Base-by-base conservation (phyloP, 2,888 invertebrate genomes). In the Eueremaeus valkanovi region DNA sequence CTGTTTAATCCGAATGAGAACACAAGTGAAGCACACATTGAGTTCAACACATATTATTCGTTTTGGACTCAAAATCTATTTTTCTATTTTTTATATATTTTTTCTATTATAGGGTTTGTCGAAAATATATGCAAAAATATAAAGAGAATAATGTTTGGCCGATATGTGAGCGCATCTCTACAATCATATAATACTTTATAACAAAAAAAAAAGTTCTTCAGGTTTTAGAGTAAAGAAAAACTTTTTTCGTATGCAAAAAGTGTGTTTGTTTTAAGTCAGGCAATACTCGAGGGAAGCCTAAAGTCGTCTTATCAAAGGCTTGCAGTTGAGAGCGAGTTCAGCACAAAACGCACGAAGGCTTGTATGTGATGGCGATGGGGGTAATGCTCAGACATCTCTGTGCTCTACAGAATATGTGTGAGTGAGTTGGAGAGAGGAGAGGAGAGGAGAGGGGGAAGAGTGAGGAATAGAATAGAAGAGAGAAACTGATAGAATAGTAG, bases 301-400 rank as follows among this genome's bases (percentile, higher is more conserved):
- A 70, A 70, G 70, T 70, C 70, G 70, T 70, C 70, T 70, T 70
- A 70, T 70, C 70, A 70, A 70, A 70, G 36, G 70, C 70, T 70
- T 70, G 70, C 70, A 70, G 70, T 70, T 21, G 45, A 70, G 45
- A 42, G 70, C 42, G 45, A 42, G 70, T 27, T 70, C 45, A 45
- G 45, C 36, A 70, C 42, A 70, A 42, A 42, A 70, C 45, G 40
- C 21, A 68, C 24, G 70, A 45, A 40, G 40, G 70, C 27, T 42
- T 40, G 42, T n/a, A n/a, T n/a, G n/a, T n/a, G n/a, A n/a, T n/a
- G n/a, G n/a, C n/a, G 45, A 42, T 45, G 70, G 70, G 70, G 63
- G 21, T 36, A 66, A 21, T 6, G n/a, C 29, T 72, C 27, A 24
- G 11, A 49, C 36, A 33, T n/a, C 72, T 68, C 40, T 31, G 29